These are phyloP conservation scores for Gasteruption jaculator DNA, from an alignment of 2,888 invertebrate species.

Conservation along the genomic window DNA sequence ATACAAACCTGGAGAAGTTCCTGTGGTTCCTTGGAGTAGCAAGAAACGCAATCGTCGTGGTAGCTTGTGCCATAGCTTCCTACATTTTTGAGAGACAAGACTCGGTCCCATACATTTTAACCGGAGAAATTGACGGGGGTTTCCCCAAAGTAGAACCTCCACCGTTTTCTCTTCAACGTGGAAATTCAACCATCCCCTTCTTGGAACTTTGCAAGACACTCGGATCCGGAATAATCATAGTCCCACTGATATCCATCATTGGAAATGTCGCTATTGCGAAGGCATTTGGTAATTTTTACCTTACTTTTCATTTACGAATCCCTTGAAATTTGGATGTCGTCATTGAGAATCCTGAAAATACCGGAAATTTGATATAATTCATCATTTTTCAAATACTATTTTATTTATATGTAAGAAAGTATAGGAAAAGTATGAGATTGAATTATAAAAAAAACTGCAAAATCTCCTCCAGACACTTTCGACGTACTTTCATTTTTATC, in stretches of 20 bases:
- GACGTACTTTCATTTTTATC: no score
- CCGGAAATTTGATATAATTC: no score
- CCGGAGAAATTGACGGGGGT: conserved; percentile 62
- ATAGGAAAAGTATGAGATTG: no score
- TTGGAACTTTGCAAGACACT: conserved; percentile 60
- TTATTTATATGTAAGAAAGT: no score
- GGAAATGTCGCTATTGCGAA: conserved; percentile 82
- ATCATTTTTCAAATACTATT: no score
- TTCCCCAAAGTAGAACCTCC: conserved; percentile 58
- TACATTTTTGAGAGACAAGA: conserved; percentile 55
- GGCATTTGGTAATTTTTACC: conserved; percentile 77
- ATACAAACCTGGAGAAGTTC: conserved; percentile 49
- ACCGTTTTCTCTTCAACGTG: conserved; percentile 53
- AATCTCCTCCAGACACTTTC: no score
- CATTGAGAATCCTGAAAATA: no score
- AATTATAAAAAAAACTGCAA: no score
- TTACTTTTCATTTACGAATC: no score
- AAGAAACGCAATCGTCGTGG: conserved; percentile 68
- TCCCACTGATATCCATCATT: conserved; percentile 71
- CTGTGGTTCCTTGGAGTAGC: conserved; percentile 65
- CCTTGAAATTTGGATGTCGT: no score
- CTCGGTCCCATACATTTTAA: conserved; percentile 57
- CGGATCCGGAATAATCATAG: conserved; percentile 65
- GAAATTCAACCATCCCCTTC: conserved; percentile 55
- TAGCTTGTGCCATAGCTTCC: conserved; percentile 59